Base-by-base conservation (phyloP, 2,113 vertebrate species). In the Patagioenas fasciata region DNA sequence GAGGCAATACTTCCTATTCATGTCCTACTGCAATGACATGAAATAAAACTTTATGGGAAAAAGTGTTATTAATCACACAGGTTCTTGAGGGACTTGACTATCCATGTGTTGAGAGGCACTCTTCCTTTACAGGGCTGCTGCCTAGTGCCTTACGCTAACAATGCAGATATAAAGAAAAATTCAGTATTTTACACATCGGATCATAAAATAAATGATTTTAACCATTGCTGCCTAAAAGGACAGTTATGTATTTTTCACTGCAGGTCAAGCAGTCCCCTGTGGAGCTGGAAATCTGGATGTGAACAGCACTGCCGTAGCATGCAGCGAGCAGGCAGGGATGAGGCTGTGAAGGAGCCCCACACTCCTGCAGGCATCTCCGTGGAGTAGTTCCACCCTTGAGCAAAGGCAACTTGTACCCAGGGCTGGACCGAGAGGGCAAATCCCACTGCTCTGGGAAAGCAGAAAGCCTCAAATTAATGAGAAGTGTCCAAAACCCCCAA, bases 31-130 rank as follows among this genome's bases (percentile, higher is more conserved):
- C 89, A 95, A 83, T 58, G 58, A 93, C 71, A 81, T 29, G 54
- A 93, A 95, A 92, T 64, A 69, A 85, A 95, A 95, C 67, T 85
- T 89, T 53, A 69, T 32, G 85, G 58, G 62, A 18, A 83, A 81
- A 86, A 91, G 44, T 54, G 62, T 57, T 73, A 50, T 65, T 88
- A 85, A 85, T 80, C 36, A 58, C 48, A 25, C 31, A 85, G 48
- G 64, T 79, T 92, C 60, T 88, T 51, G 79, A 89, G 71, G 72
- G 66, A 82, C 44, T 12, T 3, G 7, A 57, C 58, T 80, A 28
- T 54, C 29, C 4, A 3, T 57, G 44, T 60, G 31, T 44, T 65
- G 51, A 54, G 69, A 94, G 5, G 54, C 32, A 57, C 57, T 87
- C 21, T 54, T 72, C 56, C 72, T 83, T 75, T 54, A 34, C 32